phyloP scores from a whole-genome alignment of 2,888 invertebrate species.

The Lysandra bellargus region DNA sequence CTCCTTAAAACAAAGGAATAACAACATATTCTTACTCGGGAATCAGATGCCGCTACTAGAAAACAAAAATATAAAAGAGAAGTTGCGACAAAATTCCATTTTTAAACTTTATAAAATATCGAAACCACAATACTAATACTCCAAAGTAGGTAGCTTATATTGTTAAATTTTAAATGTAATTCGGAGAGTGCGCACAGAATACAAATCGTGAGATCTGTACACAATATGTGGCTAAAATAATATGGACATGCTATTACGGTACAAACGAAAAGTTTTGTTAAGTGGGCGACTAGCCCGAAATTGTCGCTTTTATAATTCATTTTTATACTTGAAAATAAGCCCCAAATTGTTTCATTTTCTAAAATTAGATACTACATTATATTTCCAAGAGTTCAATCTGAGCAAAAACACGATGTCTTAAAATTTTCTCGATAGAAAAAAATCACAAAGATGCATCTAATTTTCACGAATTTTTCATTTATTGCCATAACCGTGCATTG shows the following conservation, averaged over 20 bases:
- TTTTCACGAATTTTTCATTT: too few species aligned
- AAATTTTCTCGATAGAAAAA: too few species aligned
- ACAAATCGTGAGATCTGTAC: not conserved
- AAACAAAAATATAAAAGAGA: not conserved
- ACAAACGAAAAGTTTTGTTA: not conserved
- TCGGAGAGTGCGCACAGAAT: conserved; percentile 1
- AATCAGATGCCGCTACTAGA: not conserved
- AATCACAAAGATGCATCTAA: too few species aligned
- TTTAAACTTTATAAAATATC: conserved; percentile 4
- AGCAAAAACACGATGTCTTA: too few species aligned
- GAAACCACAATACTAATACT: not conserved
- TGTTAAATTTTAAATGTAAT: conserved; percentile 21
- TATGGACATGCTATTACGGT: not conserved
- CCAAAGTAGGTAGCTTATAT: conserved; percentile 8
- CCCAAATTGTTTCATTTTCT: too few species aligned
- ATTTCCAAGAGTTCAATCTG: too few species aligned
- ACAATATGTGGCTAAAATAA: not conserved
- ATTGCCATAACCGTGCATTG: too few species aligned
- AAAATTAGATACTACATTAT: too few species aligned
- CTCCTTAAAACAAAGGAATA: not conserved
- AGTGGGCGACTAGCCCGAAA: too few species aligned
- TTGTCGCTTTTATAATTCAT: too few species aligned
- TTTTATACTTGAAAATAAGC: too few species aligned
- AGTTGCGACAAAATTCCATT: not conserved
- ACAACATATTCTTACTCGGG: not conserved